Conservation (phyloP, 2,797 vertebrate genomes). For the Cyprinodon diabolis region DNA sequence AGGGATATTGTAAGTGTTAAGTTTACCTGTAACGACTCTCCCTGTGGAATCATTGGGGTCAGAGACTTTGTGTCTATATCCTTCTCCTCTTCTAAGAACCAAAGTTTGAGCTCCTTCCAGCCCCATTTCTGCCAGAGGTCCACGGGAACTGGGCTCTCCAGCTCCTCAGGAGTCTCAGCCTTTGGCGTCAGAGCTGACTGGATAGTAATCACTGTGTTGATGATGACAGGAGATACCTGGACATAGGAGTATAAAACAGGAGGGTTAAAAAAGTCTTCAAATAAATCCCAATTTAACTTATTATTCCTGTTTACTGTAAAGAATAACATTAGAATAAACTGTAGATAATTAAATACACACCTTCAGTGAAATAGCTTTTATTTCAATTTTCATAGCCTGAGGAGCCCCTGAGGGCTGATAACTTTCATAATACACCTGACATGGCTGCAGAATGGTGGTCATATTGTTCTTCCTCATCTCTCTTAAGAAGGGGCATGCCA, state of each 20-base stretch:
- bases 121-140: slow-evolving; percentile 89
- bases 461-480: slow-evolving; percentile 85
- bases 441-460: slow-evolving; percentile 94
- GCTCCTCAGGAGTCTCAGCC: slow-evolving; percentile 83
- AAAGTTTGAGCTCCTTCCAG: slow-evolving; percentile 90
- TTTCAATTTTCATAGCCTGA: slow-evolving; percentile 86
- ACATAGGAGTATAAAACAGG: slow-evolving; percentile 19
- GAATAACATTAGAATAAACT: not conserved
- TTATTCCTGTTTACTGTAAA: not conserved
- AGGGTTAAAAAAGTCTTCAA: not conserved
- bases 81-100: slow-evolving; percentile 93
- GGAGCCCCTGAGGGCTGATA: slow-evolving; percentile 78
- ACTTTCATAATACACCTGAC: slow-evolving; percentile 89
- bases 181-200: slow-evolving; percentile 89
- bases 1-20: not conserved
- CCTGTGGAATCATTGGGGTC: slow-evolving; percentile 82
- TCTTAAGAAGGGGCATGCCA: slow-evolving; percentile 92
- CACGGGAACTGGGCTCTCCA: slow-evolving; percentile 81
- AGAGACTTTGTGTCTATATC: slow-evolving; percentile 75
- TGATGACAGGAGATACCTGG: slow-evolving; percentile 97
- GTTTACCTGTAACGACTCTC: slow-evolving; percentile 85
- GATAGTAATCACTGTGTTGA: slow-evolving; percentile 97
- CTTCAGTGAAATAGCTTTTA: slow-evolving; percentile 90
- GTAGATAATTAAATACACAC: slow-evolving; percentile 65
- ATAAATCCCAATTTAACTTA: not conserved